phyloP scores from a whole-genome alignment of 2,113 vertebrate genomes.

The Rissa tridactyla region DNA sequence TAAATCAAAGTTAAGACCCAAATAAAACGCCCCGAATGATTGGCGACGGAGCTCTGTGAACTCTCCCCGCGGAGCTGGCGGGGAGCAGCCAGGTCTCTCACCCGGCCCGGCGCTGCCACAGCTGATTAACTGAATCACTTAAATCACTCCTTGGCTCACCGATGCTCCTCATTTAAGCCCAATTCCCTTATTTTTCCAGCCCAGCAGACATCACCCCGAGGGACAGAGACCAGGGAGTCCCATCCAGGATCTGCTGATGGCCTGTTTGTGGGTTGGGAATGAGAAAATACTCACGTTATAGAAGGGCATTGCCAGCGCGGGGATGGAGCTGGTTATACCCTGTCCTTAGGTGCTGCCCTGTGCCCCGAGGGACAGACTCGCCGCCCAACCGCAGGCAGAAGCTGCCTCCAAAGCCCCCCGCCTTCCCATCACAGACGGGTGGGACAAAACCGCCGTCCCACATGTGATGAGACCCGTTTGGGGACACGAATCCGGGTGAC shows the following conservation, averaged over 20 bases:
- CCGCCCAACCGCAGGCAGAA: background rate
- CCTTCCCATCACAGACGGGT: fast-evolving
- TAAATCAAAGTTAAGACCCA: slow-evolving; percentile 24
- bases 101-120: background rate
- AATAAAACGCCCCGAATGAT: background rate
- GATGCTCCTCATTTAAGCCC: background rate
- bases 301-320: fast-evolving
- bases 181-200: background rate
- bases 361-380: background rate
- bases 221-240: background rate
- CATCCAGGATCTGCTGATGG: fast-evolving
- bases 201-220: background rate
- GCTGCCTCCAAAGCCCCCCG: background rate
- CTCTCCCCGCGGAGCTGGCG: fast-evolving
- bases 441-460: background rate
- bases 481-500: fast-evolving
- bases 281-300: background rate
- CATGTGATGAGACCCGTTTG: fast-evolving
- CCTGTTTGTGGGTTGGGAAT: background rate
- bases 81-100: background rate
- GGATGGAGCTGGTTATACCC: background rate
- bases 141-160: background rate
- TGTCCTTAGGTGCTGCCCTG: background rate
- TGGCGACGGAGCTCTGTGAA: background rate
- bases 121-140: background rate